These are phyloP conservation scores for Pseudomugil gertrudae DNA, from an alignment of 2,797 vertebrate species.

Conservation along the genomic window DNA sequence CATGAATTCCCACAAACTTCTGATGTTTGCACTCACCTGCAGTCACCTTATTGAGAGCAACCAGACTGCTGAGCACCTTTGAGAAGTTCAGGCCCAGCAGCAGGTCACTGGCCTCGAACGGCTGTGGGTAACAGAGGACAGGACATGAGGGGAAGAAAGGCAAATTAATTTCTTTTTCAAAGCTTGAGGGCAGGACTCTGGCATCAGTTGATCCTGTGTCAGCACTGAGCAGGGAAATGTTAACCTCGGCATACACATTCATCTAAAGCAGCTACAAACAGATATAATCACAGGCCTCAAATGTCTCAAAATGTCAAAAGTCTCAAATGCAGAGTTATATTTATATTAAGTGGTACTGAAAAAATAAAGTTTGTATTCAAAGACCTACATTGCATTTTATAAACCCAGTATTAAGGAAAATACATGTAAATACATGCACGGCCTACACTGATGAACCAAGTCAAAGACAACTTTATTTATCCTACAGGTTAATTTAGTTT, in stretches of 20 bases:
- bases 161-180: constrained; percentile 18
- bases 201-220: constrained; percentile 37
- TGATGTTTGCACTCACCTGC: constrained; percentile 86
- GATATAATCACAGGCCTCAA: background rate
- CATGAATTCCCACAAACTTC: background rate
- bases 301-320: background rate
- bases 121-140: constrained; percentile 78
- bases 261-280: constrained; percentile 27
- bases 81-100: constrained; percentile 96
- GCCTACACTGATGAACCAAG: background rate
- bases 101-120: constrained; percentile 96
- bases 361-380: background rate
- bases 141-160: background rate
- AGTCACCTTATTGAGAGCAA: constrained; percentile 96
- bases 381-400: background rate
- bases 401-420: background rate
- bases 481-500: background rate
- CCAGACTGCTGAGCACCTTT: constrained; percentile 95
- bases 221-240: constrained; percentile 39
- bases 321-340: background rate
- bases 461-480: too few relatives aligned
- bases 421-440: background rate
- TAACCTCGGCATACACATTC: constrained; percentile 35
- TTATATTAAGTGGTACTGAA: background rate
- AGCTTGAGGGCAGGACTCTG: constrained; percentile 22